A percentile compares a stretch with the other conserved stretches of the same genome.
phyloP scores from a whole-genome alignment of 2,113 vertebrate genomes.

The Crotophaga sulcirostris region DNA sequence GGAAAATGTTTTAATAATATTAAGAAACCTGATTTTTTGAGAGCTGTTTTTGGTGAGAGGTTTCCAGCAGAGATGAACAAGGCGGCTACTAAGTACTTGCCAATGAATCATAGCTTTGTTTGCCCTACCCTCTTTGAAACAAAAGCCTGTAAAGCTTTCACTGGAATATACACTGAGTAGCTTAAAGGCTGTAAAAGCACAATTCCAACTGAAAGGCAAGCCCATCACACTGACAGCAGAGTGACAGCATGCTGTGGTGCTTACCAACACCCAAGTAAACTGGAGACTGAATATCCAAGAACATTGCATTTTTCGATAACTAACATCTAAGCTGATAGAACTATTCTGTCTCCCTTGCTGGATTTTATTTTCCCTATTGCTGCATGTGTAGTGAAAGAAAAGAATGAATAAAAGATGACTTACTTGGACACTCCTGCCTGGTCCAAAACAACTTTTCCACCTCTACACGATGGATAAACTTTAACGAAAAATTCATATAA shows the following conservation, averaged over 20 bases:
- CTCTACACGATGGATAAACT: slow-evolving; percentile 90
- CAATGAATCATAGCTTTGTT: neutral
- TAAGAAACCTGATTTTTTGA: neutral
- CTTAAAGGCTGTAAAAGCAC: neutral
- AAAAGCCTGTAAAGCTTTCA: neutral
- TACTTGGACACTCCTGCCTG: slow-evolving; percentile 91
- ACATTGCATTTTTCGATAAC: neutral
- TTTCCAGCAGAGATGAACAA: neutral
- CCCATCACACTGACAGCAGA: neutral
- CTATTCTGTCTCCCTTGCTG: neutral
- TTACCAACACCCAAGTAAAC: neutral
- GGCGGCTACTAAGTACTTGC: neutral
- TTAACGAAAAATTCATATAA: slow-evolving; percentile 96
- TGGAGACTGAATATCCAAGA: neutral
- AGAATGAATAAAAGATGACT: slow-evolving; percentile 47
- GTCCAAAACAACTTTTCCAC: slow-evolving; percentile 92
- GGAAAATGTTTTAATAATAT: neutral
- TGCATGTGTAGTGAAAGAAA: neutral
- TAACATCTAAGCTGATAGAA: neutral
- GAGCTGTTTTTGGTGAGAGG: neutral
- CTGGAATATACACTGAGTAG: neutral
- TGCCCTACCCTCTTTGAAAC: neutral
- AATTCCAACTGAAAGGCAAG: neutral
- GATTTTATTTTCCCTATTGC: neutral
- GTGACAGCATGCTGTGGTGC: neutral